These are phyloP conservation scores for Enteromius thamalakanensis DNA, from an alignment of 2,797 vertebrate genomes.

Conservation along the genomic window DNA sequence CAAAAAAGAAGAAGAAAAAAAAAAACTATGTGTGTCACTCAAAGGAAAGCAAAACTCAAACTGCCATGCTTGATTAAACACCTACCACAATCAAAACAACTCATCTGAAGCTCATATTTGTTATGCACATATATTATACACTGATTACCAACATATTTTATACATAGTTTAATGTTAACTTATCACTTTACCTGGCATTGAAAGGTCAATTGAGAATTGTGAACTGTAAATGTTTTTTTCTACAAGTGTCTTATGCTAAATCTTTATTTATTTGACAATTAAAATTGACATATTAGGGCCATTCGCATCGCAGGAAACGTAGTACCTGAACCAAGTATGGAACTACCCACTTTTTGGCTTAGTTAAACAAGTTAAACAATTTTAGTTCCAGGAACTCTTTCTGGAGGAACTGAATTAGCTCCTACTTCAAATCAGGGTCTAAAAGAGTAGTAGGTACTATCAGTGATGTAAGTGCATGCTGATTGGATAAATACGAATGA, in stretches of 20 bases:
- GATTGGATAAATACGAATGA: no score
- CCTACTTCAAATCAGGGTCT: no score
- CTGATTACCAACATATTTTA: slow-evolving; percentile 18
- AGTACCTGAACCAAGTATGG: no score
- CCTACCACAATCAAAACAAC: slow-evolving; percentile 22
- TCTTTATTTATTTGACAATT: not conserved
- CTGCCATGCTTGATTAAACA: not conserved
- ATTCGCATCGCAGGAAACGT: no score
- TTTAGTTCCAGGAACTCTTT: no score
- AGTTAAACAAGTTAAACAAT: no score
- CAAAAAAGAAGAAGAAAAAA: no score
- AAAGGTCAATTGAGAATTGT: not conserved
- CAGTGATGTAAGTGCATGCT: no score
- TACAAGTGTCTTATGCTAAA: not conserved
- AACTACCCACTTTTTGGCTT: no score
- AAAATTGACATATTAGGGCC: no score
- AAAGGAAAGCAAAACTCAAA: slow-evolving; percentile 5
- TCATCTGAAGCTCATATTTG: slow-evolving; percentile 4
- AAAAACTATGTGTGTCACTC: not conserved
- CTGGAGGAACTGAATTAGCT: no score
- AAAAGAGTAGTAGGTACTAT: no score
- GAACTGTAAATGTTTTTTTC: not conserved
- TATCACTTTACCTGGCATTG: not conserved
- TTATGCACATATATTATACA: slow-evolving; percentile 37
- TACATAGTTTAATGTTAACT: not conserved